Conservation (phyloP, 2,888 invertebrate species). For the Drosophila hawaiiensis region DNA sequence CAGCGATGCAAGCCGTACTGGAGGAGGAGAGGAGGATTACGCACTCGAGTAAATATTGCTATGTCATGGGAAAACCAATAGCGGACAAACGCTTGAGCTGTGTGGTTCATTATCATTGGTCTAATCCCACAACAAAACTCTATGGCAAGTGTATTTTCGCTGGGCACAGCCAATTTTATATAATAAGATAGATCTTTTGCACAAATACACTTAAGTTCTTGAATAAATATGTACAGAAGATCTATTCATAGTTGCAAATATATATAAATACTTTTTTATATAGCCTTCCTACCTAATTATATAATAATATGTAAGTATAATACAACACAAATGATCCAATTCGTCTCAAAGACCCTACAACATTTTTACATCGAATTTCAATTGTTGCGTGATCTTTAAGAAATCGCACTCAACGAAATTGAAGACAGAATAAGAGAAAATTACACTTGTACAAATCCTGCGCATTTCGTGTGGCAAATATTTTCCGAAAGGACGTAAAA, state of each 20-base stretch:
- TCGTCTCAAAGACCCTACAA: not conserved
- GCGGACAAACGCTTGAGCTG: constrained; percentile 38
- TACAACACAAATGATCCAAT: not conserved
- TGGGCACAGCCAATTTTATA: constrained; percentile 16
- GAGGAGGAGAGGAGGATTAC: constrained; percentile 60
- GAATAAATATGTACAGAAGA: constrained; percentile 1
- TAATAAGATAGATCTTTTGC: constrained; percentile 19
- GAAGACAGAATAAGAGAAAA: not conserved
- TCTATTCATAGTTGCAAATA: not conserved
- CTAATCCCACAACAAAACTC: constrained; percentile 67
- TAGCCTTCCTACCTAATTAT: constrained; percentile 1
- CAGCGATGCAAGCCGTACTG: constrained; percentile 34
- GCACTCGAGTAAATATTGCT: constrained; percentile 67
- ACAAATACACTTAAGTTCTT: constrained; percentile 5
- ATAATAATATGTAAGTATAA: not conserved
- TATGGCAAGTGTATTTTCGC: constrained; percentile 54
- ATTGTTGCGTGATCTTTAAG: not conserved
- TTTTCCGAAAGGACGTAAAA: not conserved
- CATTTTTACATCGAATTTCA: not conserved
- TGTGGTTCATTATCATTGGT: constrained; percentile 70
- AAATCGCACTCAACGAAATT: not conserved
- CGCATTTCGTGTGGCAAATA: not conserved
- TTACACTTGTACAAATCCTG: not conserved
- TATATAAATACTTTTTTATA: not conserved
- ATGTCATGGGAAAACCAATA: constrained; percentile 75